A percentile compares a stretch with the other conserved stretches of the same genome.
phyloP scores from a whole-genome alignment of 2,797 vertebrate genomes.

The Nannoperca obscura region DNA sequence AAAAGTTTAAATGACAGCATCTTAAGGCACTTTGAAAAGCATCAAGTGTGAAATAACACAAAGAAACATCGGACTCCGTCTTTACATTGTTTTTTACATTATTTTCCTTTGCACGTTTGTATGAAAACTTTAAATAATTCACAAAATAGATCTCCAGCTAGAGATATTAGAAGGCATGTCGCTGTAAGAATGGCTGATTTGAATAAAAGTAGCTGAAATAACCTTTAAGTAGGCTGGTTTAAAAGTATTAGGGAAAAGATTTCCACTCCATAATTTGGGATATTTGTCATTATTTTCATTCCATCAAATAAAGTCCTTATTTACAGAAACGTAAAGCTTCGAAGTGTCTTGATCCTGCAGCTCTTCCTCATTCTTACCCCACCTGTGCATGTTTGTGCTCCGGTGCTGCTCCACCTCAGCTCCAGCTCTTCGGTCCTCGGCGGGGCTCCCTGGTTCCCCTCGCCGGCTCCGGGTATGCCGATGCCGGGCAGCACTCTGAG shows the following conservation, averaged over 20 bases:
- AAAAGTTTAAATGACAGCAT: not conserved
- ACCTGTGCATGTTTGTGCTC: slow-evolving; percentile 77
- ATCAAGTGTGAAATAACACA: not conserved
- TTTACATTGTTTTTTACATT: not conserved
- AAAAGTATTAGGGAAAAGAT: too few species aligned
- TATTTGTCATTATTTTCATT: not conserved
- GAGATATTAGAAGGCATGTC: too few species aligned
- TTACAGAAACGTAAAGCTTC: not conserved
- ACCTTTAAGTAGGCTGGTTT: too few species aligned
- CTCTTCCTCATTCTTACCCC: not conserved
- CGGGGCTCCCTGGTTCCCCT: slow-evolving; percentile 70
- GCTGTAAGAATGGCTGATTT: not conserved
- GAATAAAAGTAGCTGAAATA: too few species aligned
- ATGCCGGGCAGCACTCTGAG: slow-evolving; percentile 88
- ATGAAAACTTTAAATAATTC: not conserved
- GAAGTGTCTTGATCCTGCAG: not conserved
- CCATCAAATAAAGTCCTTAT: not conserved
- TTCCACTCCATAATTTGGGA: too few species aligned
- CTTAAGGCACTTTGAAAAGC: not conserved
- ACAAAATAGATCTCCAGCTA: not conserved
- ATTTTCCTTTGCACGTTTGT: not conserved
- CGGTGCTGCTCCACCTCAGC: slow-evolving; percentile 79
- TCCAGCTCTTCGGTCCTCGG: slow-evolving; percentile 76
- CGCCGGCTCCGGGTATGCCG: slow-evolving; percentile 71
- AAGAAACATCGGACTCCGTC: not conserved